Evolutionary conservation across 2,888 invertebrate species (phyloP).

Genomic region (Meliscaeva auricollis): DNA sequence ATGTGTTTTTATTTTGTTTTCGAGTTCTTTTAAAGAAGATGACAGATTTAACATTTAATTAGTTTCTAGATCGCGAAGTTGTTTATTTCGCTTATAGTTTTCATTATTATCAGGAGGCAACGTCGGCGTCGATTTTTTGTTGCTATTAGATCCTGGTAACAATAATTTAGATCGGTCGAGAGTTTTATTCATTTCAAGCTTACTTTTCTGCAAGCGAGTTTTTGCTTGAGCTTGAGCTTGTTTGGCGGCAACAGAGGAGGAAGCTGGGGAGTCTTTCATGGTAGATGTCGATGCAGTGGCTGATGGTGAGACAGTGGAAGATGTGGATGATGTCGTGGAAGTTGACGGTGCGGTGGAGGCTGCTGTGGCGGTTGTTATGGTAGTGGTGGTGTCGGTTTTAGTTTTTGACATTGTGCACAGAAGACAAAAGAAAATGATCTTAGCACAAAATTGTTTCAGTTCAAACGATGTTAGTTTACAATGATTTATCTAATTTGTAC

Average conservation of each 20-base stretch:
- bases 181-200: not conserved
- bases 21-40: constrained; percentile 1
- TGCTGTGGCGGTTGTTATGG: constrained; percentile 2
- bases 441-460: constrained; percentile 2
- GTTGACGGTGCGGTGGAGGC: not conserved
- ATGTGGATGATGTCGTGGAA: not conserved
- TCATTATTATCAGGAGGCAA: not conserved
- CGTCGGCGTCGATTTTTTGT: not conserved
- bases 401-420: constrained; percentile 7
- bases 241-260: not conserved
- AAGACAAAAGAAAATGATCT: too few species aligned
- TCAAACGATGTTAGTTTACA: not conserved
- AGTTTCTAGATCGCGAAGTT: not conserved
- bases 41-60: not conserved
- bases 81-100: not conserved
- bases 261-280: not conserved
- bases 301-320: not conserved
- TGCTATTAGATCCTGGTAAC: not conserved
- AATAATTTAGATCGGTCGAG: not conserved
- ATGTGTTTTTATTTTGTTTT: constrained; percentile 5
- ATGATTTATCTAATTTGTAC: not conserved
- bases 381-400: not conserved
- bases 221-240: not conserved
- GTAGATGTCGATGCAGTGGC: not conserved
- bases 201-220: not conserved